Evolutionary conservation across 2,888 invertebrate species (phyloP).

Genomic region (Gastracanthus pulcherrimus): DNA sequence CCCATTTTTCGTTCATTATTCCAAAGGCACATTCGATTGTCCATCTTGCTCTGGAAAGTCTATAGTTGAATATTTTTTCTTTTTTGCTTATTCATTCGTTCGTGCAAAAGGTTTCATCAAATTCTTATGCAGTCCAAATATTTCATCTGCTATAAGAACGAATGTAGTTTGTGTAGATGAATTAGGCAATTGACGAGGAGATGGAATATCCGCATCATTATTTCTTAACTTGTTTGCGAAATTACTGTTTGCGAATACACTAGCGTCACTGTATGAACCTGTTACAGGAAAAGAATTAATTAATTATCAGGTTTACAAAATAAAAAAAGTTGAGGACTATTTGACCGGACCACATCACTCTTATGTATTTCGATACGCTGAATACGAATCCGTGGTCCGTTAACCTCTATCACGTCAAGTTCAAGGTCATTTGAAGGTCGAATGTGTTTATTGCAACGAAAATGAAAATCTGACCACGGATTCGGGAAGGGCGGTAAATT

Average conservation of each 20-base stretch:
- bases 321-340: too few species aligned
- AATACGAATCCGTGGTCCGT: too few species aligned
- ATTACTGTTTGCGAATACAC: slow-evolving; percentile 26
- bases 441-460: too few species aligned
- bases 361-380: too few species aligned
- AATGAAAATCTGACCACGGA: too few species aligned
- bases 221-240: slow-evolving; percentile 7
- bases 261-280: slow-evolving; percentile 46
- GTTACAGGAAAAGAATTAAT: background rate
- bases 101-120: slow-evolving; percentile 47
- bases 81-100: background rate
- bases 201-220: slow-evolving; percentile 34
- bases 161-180: background rate
- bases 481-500: too few species aligned
- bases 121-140: slow-evolving; percentile 18
- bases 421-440: too few species aligned
- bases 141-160: slow-evolving; percentile 44
- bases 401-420: too few species aligned
- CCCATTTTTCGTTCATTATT: slow-evolving; percentile 40
- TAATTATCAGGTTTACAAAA: too few species aligned
- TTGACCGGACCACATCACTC: too few species aligned
- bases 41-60: slow-evolving; percentile 41
- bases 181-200: slow-evolving; percentile 9
- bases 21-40: slow-evolving; percentile 52
- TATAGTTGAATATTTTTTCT: slow-evolving; percentile 47